Evolutionary conservation across 2,888 invertebrate genomes (phyloP).

Genomic region (Unio delphinus): DNA sequence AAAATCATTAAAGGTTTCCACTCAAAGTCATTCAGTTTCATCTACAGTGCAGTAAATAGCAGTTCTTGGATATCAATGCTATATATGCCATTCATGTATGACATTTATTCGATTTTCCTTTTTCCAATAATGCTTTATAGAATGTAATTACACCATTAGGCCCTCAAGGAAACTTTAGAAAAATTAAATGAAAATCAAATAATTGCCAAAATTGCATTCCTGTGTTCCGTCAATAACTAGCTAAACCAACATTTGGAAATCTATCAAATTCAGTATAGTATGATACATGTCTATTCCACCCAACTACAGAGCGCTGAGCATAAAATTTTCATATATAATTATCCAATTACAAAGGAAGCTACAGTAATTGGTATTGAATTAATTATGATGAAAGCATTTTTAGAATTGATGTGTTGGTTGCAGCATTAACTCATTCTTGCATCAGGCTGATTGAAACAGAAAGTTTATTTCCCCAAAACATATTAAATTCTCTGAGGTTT

Average conservation of each 20-base stretch:
- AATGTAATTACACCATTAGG: constrained; percentile 36
- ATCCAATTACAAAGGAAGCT: constrained; percentile 33
- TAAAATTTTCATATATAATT: constrained; percentile 48
- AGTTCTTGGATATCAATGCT: too few relatives aligned
- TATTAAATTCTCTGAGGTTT: too few relatives aligned
- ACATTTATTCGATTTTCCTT: constrained; percentile 38
- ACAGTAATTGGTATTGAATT: constrained; percentile 20
- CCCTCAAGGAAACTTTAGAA: constrained; percentile 30
- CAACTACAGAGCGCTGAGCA: constrained; percentile 12
- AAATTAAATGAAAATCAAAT: constrained; percentile 40
- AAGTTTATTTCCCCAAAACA: too few relatives aligned
- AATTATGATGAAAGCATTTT: constrained; percentile 15
- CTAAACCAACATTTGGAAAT: too few relatives aligned
- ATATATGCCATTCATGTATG: neutral
- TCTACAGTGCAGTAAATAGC: too few relatives aligned
- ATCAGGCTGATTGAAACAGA: too few relatives aligned
- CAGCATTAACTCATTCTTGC: too few relatives aligned
- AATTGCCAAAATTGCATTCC: constrained; percentile 18
- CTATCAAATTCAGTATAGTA: constrained; percentile 19
- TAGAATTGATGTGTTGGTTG: neutral
- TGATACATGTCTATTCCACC: constrained; percentile 14
- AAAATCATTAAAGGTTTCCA: too few relatives aligned
- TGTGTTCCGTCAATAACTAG: too few relatives aligned
- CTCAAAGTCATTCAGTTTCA: too few relatives aligned
- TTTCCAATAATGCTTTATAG: constrained; percentile 26